A percentile compares a stretch with the other conserved stretches of the same genome.
Conservation (phyloP, 2,888 invertebrate genomes). For the Polydrusus pterygomalis region DNA sequence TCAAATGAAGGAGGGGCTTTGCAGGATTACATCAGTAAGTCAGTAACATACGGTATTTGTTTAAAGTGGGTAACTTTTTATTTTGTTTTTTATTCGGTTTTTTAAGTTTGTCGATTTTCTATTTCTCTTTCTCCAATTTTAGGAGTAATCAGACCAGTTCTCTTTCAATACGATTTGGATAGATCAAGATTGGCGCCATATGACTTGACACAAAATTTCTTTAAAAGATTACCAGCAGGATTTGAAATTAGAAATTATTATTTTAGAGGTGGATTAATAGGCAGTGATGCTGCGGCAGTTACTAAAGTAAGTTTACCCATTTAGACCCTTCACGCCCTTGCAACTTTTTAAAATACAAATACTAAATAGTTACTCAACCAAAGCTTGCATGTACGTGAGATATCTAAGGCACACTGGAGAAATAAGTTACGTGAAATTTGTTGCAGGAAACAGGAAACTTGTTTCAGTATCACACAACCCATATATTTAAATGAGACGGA, state of each 20-base stretch:
- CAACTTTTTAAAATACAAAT: too few relatives aligned
- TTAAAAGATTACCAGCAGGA: constrained; percentile 11
- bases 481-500: too few relatives aligned
- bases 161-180: constrained; percentile 48
- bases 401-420: too few relatives aligned
- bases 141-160: constrained; percentile 46
- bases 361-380: too few relatives aligned
- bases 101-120: neutral
- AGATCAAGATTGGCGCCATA: constrained; percentile 53
- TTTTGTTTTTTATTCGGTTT: neutral
- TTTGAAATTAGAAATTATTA: constrained; percentile 51
- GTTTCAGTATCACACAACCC: too few relatives aligned
- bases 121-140: constrained; percentile 22
- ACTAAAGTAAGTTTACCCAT: constrained; percentile 7
- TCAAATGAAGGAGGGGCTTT: constrained; percentile 67
- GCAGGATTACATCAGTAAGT: constrained; percentile 25
- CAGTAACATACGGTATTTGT: too few relatives aligned
- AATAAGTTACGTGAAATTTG: too few relatives aligned
- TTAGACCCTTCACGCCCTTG: too few relatives aligned
- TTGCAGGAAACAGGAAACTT: too few relatives aligned
- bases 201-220: constrained; percentile 47
- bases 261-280: constrained; percentile 36
- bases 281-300: neutral
- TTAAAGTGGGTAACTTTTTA: constrained; percentile 15
- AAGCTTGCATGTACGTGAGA: too few relatives aligned